Conservation (phyloP, 2,888 invertebrate species). For the Orthosia gracilis region DNA sequence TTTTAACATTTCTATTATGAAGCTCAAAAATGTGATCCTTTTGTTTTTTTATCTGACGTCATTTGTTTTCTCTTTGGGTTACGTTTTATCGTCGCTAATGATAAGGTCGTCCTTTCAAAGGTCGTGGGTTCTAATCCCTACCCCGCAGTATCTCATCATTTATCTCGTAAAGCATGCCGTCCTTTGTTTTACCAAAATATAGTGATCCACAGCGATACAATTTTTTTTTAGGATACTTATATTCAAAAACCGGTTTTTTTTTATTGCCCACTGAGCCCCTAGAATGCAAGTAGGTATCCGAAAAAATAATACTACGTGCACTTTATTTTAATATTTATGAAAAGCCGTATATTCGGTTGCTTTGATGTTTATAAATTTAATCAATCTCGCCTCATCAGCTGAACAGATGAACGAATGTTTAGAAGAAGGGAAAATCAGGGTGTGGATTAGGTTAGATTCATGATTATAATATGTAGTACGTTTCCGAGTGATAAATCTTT, state of each 20-base stretch:
- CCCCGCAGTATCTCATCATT: slow-evolving; percentile 54
- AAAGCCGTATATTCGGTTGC: too few species aligned
- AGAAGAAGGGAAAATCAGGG: too few species aligned
- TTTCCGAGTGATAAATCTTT: too few species aligned
- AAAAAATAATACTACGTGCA: too few species aligned
- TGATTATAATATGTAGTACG: too few species aligned
- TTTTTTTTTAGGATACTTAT: neutral
- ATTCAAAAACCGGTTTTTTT: neutral
- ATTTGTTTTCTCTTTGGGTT: slow-evolving; percentile 49
- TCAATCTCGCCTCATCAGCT: too few species aligned
- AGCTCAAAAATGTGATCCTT: slow-evolving; percentile 40
- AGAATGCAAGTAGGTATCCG: too few species aligned
- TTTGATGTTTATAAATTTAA: too few species aligned
- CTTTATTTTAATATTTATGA: too few species aligned
- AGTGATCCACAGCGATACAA: neutral
- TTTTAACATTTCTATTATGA: slow-evolving; percentile 21
- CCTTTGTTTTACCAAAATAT: slow-evolving; percentile 39
- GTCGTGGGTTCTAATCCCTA: slow-evolving; percentile 43
- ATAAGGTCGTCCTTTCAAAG: slow-evolving; percentile 54
- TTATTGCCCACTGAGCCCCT: too few species aligned
- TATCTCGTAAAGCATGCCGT: slow-evolving; percentile 44
- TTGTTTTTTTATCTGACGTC: slow-evolving; percentile 54
- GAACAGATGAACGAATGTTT: too few species aligned
- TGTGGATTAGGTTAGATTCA: too few species aligned
- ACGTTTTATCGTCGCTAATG: slow-evolving; percentile 50